phyloP scores from a whole-genome alignment of 2,888 invertebrate genomes.

The Eupithecia subumbrata region DNA sequence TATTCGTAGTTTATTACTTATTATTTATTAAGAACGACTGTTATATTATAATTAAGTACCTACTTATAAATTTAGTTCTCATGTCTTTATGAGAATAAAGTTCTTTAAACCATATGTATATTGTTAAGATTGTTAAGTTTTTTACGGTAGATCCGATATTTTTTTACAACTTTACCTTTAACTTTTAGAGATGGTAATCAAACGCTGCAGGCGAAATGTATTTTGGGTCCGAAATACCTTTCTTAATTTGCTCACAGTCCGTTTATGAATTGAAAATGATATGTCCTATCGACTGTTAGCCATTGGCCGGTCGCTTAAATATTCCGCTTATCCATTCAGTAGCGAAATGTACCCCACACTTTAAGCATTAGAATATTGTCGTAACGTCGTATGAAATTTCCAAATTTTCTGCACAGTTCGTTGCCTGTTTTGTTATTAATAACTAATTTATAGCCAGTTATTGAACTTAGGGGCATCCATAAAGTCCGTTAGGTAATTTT shows the following conservation, averaged over 20 bases:
- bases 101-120: too few relatives aligned
- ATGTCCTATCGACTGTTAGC: slow-evolving; percentile 10
- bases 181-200: background rate
- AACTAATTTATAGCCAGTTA: background rate
- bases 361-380: background rate
- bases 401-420: background rate
- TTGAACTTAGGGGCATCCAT: background rate
- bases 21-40: too few relatives aligned
- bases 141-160: background rate
- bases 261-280: slow-evolving; percentile 22
- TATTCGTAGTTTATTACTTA: too few relatives aligned
- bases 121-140: background rate
- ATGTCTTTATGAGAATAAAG: too few relatives aligned
- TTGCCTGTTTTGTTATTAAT: background rate
- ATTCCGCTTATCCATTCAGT: slow-evolving; percentile 17
- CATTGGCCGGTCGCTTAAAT: slow-evolving; percentile 16
- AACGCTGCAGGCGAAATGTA: background rate
- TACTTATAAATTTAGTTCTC: too few relatives aligned
- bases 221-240: slow-evolving; percentile 14
- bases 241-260: slow-evolving; percentile 14
- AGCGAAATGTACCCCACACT: slow-evolving; percentile 3
- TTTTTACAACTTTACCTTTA: background rate
- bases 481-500: background rate
- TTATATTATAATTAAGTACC: too few relatives aligned
- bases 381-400: background rate